Evolutionary conservation across 1,140 invertebrate genomes (phyloP), one percentile per base, ranked within the genome.

Genomic region (Chrysoperla carnea): DNA sequence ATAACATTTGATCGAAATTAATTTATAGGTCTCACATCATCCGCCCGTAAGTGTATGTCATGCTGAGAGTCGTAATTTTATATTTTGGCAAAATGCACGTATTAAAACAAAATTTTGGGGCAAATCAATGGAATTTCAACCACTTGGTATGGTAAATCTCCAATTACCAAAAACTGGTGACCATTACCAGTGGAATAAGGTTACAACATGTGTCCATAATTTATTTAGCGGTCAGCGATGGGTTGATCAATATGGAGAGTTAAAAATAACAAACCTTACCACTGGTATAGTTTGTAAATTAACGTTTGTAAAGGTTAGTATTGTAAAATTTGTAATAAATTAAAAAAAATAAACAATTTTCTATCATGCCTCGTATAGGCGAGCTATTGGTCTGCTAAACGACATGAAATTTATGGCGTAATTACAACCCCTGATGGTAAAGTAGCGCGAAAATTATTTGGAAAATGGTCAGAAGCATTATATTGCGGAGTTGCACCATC

Each of bases 61-160:
- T 64, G 81, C 79, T 9, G 77, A 84, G 54, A 78, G 80, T 73
- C 60, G 69, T 45, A 77, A 76, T 52, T 90, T 84, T 63, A 69
- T 69, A 5, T 83, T 86, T 60, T 84, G 78, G 75, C 84, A 88
- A 70, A 78, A 83, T 54, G 73, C 77, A 3, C 64, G 81, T 48
- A 83, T 87, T 46, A 86, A 85, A 62, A 82, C 84, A 17, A 86
- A 85, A 61, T 91, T 91, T 65, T 90, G 85, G 84, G 85, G 85
- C 43, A 89, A 87, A 63, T 87, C 83, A 28, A 84, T 91, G 70
- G 84, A 89, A 64, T 82, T 89, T 57, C 80, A 86, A 54, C 85
- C 86, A 0, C 72, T 81, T 29, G 84, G 84, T 45, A 53, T 56
- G 4, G 69, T 74, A 1, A 68, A 73, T 44, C 60, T 75, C 7